Evolutionary conservation across 2,888 invertebrate species (phyloP), one percentile per base, ranked within the genome.

Genomic region (Cataglyphis rosenhaueri): DNA sequence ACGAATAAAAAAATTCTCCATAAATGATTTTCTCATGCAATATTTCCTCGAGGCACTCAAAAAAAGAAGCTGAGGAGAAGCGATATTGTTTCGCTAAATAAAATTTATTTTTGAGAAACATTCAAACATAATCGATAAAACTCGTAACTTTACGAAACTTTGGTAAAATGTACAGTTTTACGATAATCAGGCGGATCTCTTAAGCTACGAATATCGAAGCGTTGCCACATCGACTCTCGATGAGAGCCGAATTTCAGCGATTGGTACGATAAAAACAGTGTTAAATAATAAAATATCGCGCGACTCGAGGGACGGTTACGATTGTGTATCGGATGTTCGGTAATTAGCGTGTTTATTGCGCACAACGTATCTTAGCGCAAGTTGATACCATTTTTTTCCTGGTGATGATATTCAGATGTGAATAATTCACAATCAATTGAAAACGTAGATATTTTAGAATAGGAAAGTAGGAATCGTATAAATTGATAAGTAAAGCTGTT

Each of bases 101-200:
- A 91, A 91, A 87, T 91, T 91, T 90, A 89, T 87, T 88, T 78
- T 57, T 74, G 70, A 38, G 82, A 89, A 89, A 89, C 89, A 89
- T 87, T 91, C 73, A 87, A 88, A 90, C 83, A 85, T 88, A 75
- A 29, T 81, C 81, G 79, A 86, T 90, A 87, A 90, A 89, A 89
- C 89, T 88, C 85, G 86, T 91, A 89, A 73, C 85, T 91, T 88
- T 87, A 89, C 84, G 90, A 91, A 92, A 91, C 92, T 92, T 92
- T 92, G 92, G 92, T 92, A 92, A 92, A 92, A 91, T 92, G 91
- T 91, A 91, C 85, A 88, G 44, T 86, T 89, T 87, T 85, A 66
- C 41, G 76, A 84, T 85, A 85, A 83, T 84, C 79, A 66, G 84
- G 74, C 74, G 83, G 83, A 85, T 88, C 18, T 59, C 85, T 84